Evolutionary conservation across 1,140 invertebrate species (phyloP), one percentile per base, ranked within the genome.

Genomic region (Euwallacea similis): DNA sequence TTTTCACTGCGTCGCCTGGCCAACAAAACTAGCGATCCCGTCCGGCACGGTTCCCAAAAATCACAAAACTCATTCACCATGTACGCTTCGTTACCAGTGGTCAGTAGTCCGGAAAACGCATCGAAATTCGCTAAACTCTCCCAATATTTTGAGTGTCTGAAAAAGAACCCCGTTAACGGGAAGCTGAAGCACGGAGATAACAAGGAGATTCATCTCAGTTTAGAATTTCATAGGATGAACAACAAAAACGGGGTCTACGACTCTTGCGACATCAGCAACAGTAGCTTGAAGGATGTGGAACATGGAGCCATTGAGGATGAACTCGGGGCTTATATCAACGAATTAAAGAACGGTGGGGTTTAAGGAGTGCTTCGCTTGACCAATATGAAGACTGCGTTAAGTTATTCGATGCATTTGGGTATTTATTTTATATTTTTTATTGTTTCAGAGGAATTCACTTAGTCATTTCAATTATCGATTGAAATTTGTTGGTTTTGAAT

Each of bases 211-310:
- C 65, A 54, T n/a, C 7, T 56, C 8, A 65, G 42, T 16, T 58
- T 65, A 42, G 65, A 67, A 15, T 64, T 58, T 10, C 56, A 54
- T 69, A 7, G 67, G 54, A 7, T 61, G 53, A 70, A 43, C 53
- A 16, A 21, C 59, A 7, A 75, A 69, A 61, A 61, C 15, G 9
- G 13, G 58, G 15, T 16, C 15, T 73, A 64, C 58, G 58, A 68
- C 42, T 68, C 75, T 1, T 78, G 75, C 61, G 75, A 80, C 46
- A 82, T 84, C 61, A 83, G 81, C 69, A 84, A 84, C 74, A 82
- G 79, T 54, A 83, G 82, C 64, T 71, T 84, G 21, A 80, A 75
- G 59, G 80, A 83, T 66, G 77, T 83, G 2, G 82, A 84, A 66
- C 67, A 71, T 9, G 77, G 74, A 0, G 81, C 78, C 3, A 74